Conservation (phyloP, 2,888 invertebrate species). For the Leptothorax acervorum region DNA sequence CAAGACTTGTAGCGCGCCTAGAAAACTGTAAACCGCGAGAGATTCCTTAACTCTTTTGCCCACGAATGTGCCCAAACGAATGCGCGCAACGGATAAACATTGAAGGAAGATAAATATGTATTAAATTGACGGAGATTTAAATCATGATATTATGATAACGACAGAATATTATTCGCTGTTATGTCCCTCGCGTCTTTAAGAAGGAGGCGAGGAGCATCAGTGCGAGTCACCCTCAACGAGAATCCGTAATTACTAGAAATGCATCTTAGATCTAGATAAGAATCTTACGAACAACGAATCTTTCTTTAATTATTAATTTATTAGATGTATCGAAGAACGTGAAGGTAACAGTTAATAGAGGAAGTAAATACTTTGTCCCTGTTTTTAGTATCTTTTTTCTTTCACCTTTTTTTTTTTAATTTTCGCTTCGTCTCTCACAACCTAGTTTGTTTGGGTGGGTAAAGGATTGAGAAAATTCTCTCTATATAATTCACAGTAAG, state of each 20-base stretch:
- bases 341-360: constrained; percentile 61
- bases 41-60: constrained; percentile 23
- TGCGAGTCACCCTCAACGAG: constrained; percentile 26
- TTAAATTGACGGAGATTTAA: constrained; percentile 58
- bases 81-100: constrained; percentile 25
- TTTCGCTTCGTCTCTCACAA: constrained; percentile 29
- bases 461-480: background rate
- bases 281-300: constrained; percentile 56
- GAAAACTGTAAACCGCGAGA: constrained; percentile 47
- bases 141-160: constrained; percentile 43
- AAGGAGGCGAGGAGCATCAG: constrained; percentile 35
- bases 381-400: constrained; percentile 31
- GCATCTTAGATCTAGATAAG: constrained; percentile 51
- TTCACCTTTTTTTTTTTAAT: constrained; percentile 19
- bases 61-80: constrained; percentile 21
- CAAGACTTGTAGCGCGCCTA: constrained; percentile 2
- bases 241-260: constrained; percentile 53
- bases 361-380: constrained; percentile 55
- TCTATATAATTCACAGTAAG: background rate
- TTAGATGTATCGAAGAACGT: constrained; percentile 68
- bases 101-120: constrained; percentile 31
- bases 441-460: background rate
- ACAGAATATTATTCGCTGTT: constrained; percentile 36
- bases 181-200: background rate
- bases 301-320: constrained; percentile 61